Percentiles rank a stretch among this genome's conserved stretches.
Conservation (phyloP, 2,113 vertebrate genomes). For the Scomber colias region DNA sequence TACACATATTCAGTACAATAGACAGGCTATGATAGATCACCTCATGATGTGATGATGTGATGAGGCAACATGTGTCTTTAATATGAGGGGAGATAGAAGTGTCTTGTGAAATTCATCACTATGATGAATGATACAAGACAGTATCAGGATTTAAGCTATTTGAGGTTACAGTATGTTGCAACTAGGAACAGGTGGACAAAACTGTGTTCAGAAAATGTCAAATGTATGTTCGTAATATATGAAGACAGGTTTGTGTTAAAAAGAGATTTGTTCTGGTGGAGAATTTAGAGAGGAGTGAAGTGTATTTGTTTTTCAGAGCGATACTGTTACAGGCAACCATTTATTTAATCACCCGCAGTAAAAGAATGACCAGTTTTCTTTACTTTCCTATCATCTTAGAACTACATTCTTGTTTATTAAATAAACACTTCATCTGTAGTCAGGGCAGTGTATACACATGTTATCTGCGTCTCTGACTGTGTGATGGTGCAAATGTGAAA, state of each 20-base stretch:
- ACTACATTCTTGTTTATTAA: too few relatives aligned
- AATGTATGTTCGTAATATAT: background rate
- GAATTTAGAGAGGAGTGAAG: background rate
- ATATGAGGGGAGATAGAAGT: background rate
- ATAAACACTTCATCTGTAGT: too few relatives aligned
- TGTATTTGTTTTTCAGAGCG: conserved; percentile 1
- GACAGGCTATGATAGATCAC: background rate
- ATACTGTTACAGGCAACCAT: background rate
- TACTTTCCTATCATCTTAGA: too few relatives aligned
- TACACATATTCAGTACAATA: background rate
- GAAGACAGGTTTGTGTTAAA: conserved; percentile 5
- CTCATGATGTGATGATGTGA: background rate
- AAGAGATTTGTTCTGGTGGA: conserved; percentile 14
- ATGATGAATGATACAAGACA: conserved; percentile 17
- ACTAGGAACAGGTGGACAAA: conserved; percentile 33
- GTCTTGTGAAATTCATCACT: conserved; percentile 10
- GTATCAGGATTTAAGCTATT: background rate
- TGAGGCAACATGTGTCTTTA: background rate
- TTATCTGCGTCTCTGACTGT: background rate
- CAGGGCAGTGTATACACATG: too few relatives aligned
- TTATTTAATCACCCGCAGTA: too few relatives aligned
- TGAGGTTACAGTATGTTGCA: background rate
- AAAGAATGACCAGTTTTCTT: too few relatives aligned
- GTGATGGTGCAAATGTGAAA: background rate
- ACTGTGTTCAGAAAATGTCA: too few relatives aligned